phyloP scores from a whole-genome alignment of 2,888 invertebrate species.

The Tryphoninae sp. region DNA sequence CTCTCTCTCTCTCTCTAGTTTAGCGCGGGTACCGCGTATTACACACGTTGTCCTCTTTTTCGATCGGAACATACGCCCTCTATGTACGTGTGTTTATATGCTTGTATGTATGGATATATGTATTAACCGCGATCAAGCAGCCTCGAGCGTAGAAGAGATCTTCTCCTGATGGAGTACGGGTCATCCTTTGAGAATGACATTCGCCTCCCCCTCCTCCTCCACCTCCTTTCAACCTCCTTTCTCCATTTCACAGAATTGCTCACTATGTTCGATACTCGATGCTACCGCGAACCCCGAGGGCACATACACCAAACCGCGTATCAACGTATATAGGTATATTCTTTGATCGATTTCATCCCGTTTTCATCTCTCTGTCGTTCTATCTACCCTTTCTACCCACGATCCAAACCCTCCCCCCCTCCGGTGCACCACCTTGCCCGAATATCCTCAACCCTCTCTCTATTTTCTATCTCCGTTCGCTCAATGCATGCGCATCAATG shows the following conservation, averaged over 20 bases:
- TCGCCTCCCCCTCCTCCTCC: constrained; percentile 11
- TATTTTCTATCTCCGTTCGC: neutral
- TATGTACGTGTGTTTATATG: neutral
- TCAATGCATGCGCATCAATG: constrained; percentile 32
- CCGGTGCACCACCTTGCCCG: no score
- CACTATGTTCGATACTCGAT: constrained; percentile 23
- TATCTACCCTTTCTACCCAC: no score
- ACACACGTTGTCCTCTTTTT: constrained; percentile 20
- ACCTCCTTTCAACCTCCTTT: no score
- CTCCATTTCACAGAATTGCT: constrained; percentile 18
- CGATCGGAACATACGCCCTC: neutral
- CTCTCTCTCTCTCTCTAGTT: constrained; percentile 37
- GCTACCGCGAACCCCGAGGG: neutral
- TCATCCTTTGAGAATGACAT: constrained; percentile 52
- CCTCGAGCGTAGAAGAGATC: constrained; percentile 35
- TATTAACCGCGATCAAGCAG: constrained; percentile 19
- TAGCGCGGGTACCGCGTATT: constrained; percentile 16
- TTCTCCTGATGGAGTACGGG: constrained; percentile 39
- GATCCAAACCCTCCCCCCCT: no score
- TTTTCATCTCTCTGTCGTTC: neutral
- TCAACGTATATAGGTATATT: neutral
- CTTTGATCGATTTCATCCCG: constrained; percentile 28
- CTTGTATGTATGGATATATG: neutral
- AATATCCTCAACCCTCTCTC: neutral
- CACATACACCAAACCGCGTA: constrained; percentile 11